A percentile compares a stretch with the other conserved stretches of the same genome.
phyloP scores from a whole-genome alignment of 2,888 invertebrate species.

The Microctonus brassicae region DNA sequence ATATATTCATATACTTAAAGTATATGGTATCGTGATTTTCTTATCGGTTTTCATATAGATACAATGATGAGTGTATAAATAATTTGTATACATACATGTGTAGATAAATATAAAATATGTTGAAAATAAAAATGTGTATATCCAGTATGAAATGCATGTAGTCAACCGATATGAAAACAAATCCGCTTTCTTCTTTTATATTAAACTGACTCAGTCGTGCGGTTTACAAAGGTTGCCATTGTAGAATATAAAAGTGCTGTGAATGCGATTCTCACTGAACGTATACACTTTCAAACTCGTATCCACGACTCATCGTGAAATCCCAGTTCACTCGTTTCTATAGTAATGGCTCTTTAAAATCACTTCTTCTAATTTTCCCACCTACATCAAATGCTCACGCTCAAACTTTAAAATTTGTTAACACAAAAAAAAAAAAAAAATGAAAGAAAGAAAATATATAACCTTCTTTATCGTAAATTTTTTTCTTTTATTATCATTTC shows the following conservation, averaged over 20 bases:
- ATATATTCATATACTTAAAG: neutral
- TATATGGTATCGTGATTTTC: constrained; percentile 35
- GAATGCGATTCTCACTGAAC: constrained; percentile 38
- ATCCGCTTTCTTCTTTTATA: neutral
- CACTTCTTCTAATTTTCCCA: constrained; percentile 42
- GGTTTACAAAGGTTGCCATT: constrained; percentile 44
- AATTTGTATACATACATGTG: neutral
- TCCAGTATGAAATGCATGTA: neutral
- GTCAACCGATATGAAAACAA: neutral
- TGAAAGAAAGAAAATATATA: neutral
- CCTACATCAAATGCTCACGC: constrained; percentile 34
- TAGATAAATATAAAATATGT: neutral
- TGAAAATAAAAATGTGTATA: neutral
- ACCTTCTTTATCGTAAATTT: neutral
- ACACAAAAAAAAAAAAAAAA: neutral
- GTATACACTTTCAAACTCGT: constrained; percentile 45
- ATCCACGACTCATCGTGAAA: constrained; percentile 41
- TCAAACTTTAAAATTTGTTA: neutral
- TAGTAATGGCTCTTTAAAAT: constrained; percentile 46
- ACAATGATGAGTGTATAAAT: neutral
- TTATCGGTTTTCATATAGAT: constrained; percentile 8
- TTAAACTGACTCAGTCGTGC: constrained; percentile 34
- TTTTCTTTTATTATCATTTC: neutral
- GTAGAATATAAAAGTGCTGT: constrained; percentile 41
- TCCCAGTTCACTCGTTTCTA: constrained; percentile 42